phyloP scores from a whole-genome alignment of 1,140 invertebrate species.

The Aphelenchoides fujianensis region DNA sequence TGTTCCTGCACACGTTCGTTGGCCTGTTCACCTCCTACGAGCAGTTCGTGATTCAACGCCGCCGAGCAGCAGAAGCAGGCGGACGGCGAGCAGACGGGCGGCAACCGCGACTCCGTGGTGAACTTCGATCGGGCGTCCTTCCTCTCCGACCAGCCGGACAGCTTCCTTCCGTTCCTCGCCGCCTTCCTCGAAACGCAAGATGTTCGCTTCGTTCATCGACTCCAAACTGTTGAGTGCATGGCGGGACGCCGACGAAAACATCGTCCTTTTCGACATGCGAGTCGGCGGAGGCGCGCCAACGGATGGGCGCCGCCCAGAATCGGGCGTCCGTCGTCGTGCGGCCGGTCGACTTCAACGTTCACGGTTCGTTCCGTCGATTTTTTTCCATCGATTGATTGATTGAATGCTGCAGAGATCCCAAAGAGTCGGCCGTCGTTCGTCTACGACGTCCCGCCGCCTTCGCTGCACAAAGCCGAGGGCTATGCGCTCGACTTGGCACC shows the following conservation, averaged over 20 bases:
- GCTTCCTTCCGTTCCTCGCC: conserved; percentile 87
- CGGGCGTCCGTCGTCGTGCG: conserved; percentile 12
- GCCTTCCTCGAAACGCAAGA: conserved; percentile 92
- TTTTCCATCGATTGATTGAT: too few relatives aligned
- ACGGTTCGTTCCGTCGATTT: conserved; percentile 20
- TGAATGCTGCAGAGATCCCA: conserved; percentile 1
- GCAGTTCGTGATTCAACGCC: conserved; percentile 80
- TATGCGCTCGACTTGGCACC: conserved; percentile 27
- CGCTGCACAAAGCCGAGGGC: too few relatives aligned
- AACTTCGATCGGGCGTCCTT: conserved; percentile 98
- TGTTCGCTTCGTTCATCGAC: conserved; percentile 89
- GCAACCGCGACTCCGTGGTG: conserved; percentile 76
- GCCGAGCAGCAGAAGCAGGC: conserved; percentile 67
- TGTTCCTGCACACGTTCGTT: conserved; percentile 91
- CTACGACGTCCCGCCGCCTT: conserved; percentile 50
- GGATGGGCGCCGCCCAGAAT: conserved; percentile 1
- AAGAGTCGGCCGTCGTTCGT: conserved; percentile 61
- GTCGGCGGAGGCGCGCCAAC: conserved; percentile 28
- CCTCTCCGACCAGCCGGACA: conserved; percentile 91
- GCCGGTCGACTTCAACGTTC: conserved; percentile 20
- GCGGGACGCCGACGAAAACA: conserved; percentile 50
- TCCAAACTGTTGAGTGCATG: conserved; percentile 80
- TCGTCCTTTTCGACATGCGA: conserved; percentile 50
- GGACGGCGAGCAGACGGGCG: too few relatives aligned
- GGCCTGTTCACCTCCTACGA: conserved; percentile 93